Conservation (phyloP, 2,113 vertebrate species). For the Hassar affinis region DNA sequence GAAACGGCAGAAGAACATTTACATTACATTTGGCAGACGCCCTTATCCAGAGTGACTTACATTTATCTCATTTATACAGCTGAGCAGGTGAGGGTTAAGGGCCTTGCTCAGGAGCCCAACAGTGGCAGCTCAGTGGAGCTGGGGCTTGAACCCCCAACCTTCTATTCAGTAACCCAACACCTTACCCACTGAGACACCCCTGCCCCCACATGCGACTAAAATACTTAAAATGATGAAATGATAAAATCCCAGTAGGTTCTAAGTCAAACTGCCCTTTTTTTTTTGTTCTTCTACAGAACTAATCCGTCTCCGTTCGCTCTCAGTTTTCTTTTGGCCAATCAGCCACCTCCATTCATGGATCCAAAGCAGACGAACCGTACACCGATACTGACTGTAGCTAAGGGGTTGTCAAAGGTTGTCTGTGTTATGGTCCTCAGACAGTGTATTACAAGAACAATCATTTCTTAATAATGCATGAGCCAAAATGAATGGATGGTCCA, state of each 20-base stretch:
- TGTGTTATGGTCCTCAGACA: neutral
- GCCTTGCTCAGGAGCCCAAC: too few species aligned
- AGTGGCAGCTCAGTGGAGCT: too few species aligned
- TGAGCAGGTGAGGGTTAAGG: too few species aligned
- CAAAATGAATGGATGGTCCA: neutral
- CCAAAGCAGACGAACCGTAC: neutral
- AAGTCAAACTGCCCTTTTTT: neutral
- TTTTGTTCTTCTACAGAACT: neutral
- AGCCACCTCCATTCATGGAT: neutral
- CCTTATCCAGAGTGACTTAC: too few species aligned
- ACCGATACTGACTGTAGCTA: neutral
- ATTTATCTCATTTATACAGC: too few species aligned
- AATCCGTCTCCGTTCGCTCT: neutral
- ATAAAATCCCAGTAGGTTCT: neutral
- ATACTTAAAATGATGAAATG: neutral
- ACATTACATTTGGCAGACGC: too few species aligned
- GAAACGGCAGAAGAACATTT: neutral
- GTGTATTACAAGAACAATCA: neutral
- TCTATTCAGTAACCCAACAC: too few species aligned
- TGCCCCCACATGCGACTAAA: neutral
- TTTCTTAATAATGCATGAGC: conserved; percentile 1
- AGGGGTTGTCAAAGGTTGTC: neutral
- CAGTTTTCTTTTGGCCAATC: conserved; percentile 7
- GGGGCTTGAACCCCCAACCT: too few species aligned
- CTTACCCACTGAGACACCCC: too few species aligned